Percentiles rank a stretch among this genome's conserved stretches.
phyloP scores from a whole-genome alignment of 37 sponge, comb jelly and placozoan genomes.

The Halichondria panicea region DNA sequence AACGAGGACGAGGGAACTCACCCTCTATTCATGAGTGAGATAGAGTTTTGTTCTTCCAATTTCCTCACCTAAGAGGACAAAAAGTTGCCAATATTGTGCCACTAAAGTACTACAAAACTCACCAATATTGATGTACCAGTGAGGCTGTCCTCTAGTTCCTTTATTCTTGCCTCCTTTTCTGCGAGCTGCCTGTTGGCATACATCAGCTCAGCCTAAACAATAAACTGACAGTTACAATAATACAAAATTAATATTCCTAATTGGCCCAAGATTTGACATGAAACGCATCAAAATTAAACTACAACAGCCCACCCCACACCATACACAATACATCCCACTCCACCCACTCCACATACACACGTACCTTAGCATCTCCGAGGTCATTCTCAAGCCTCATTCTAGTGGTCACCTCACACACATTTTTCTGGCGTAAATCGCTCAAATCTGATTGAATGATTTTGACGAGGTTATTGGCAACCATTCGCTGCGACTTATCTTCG shows the following conservation, averaged over 20 bases:
- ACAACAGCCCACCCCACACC: too few relatives aligned
- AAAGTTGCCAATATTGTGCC: neutral
- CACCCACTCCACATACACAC: neutral
- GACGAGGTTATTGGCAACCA: slow-evolving; percentile 72
- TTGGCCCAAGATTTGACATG: too few relatives aligned
- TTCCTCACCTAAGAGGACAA: slow-evolving; percentile 53
- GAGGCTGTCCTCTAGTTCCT: slow-evolving; percentile 71
- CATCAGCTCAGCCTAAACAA: slow-evolving; percentile 52
- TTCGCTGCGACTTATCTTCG: slow-evolving; percentile 61
- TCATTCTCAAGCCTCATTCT: slow-evolving; percentile 68
- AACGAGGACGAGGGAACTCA: neutral
- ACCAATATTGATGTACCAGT: slow-evolving; percentile 60
- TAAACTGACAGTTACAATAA: neutral
- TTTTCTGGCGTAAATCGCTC: slow-evolving; percentile 24
- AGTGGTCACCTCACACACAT: slow-evolving; percentile 39
- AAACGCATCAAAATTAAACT: too few relatives aligned
- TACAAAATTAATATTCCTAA: too few relatives aligned
- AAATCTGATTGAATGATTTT: slow-evolving; percentile 75
- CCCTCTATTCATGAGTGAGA: slow-evolving; percentile 35
- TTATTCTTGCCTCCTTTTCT: slow-evolving; percentile 51
- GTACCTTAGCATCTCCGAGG: slow-evolving; percentile 64
- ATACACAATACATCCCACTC: neutral
- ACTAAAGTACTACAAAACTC: neutral
- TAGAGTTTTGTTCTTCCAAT: slow-evolving; percentile 67
- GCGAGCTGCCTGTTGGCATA: slow-evolving; percentile 20